Base-by-base conservation (phyloP, 2,113 vertebrate genomes). In the Eclectus roratus region DNA sequence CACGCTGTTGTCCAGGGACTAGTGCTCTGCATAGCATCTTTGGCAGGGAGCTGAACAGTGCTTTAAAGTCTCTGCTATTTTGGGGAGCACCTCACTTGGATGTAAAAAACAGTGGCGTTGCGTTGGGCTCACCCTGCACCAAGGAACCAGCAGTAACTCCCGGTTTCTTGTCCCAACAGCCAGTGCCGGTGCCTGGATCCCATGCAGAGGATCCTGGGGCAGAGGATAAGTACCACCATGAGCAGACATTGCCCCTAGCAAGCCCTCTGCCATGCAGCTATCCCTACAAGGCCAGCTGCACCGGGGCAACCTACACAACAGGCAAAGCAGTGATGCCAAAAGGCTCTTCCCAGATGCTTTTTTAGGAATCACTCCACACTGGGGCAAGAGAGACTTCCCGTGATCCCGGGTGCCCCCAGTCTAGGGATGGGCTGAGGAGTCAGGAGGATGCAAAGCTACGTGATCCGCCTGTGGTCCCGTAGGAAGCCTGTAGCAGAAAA, bases 231-330 rank as follows among this genome's bases (percentile, higher is more conserved):
- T 27, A 33, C 20, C 23, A 35, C n/a, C 83, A 20, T 0, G 2
- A 37, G 28, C 13, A 21, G 64, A 44, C 49, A 37, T 16, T 19
- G 5, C 4, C 8, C 25, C 25, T 17, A 55, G 44, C 39, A 55
- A 85, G 33, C 17, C 37, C 53, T 69, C 41, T 49, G 74, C 78
- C 7, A 0, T 0, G 2, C 27, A 84, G 44, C 12, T 53, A 19
- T 41, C 49, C 43, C 69, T 39, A 11, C 69, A 78, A 56, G 63
- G 31, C 58, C 79, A 69, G n/a, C 47, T 53, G 47, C 53, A 53
- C 33, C 0, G 0, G 13, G 43, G 18, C 7, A 92, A 58, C 61
- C 29, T 50, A 33, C 19, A 12, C 0, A 6, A 25, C 0, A 0
- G 20, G 61, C 31, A 46, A 5, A 69, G 33, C 21, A 13, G 33